Evolutionary conservation across 2,113 vertebrate species (phyloP).

Genomic region (Hassar affinis): DNA sequence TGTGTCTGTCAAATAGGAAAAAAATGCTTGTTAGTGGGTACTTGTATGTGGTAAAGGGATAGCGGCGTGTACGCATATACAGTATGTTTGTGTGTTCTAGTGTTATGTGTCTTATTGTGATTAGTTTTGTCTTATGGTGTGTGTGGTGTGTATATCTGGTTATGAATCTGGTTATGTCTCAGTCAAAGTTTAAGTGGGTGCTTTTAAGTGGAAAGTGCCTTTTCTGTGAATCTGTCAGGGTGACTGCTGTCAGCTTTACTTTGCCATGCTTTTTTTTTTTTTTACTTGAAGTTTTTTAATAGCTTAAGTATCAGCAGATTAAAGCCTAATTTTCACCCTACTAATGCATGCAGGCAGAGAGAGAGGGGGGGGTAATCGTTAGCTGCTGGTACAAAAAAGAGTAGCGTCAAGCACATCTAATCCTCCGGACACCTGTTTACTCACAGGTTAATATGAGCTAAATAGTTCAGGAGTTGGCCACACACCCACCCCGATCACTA

Average conservation of each 20-base stretch:
- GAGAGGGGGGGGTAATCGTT: neutral
- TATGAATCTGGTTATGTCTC: slow-evolving; percentile 28
- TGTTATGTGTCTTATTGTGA: neutral
- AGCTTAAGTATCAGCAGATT: neutral
- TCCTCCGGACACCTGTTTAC: slow-evolving; percentile 30
- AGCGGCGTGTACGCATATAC: too few relatives aligned
- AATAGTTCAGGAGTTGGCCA: slow-evolving; percentile 5
- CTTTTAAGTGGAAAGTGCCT: too few relatives aligned
- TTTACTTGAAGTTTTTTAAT: neutral
- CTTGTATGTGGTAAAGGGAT: neutral
- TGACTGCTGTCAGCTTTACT: neutral
- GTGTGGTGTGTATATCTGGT: neutral
- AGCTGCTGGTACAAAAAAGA: neutral
- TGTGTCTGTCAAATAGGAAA: neutral
- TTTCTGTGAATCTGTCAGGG: too few relatives aligned
- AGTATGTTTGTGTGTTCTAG: neutral
- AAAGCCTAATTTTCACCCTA: neutral
- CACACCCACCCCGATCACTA: slow-evolving; percentile 2
- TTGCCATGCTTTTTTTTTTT: neutral
- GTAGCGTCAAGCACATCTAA: slow-evolving; percentile 31
- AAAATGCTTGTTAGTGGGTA: neutral
- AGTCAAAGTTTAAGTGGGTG: too few relatives aligned
- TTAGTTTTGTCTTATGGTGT: slow-evolving; percentile 3
- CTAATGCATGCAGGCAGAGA: neutral
- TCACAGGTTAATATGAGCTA: slow-evolving; percentile 29